Evolutionary conservation across 2,888 invertebrate species (phyloP).

Genomic region (Melanostoma scalare): DNA sequence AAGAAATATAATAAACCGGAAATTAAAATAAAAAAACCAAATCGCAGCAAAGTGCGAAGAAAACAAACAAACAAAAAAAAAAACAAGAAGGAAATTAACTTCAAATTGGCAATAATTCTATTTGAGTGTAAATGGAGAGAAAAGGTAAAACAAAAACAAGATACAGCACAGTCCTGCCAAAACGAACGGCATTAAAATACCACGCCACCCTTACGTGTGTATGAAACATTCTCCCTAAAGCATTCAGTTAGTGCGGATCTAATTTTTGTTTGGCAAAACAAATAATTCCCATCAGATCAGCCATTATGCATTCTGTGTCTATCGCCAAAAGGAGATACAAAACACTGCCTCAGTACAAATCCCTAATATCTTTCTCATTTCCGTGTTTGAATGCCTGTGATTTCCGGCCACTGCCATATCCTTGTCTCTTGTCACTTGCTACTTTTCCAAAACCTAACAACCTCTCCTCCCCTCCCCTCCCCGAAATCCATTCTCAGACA

Average conservation of each 20-base stretch:
- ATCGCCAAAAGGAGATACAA: conserved; percentile 9
- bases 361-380: conserved; percentile 71
- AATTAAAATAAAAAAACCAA: conserved; percentile 68
- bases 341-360: conserved; percentile 35
- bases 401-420: conserved; percentile 70
- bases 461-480: background rate
- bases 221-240: background rate
- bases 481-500: background rate
- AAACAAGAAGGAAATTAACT: conserved; percentile 70
- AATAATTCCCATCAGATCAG: conserved; percentile 55
- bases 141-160: background rate
- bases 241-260: conserved; percentile 37
- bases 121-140: conserved; percentile 26
- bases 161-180: background rate
- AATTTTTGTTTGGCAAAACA: conserved; percentile 42
- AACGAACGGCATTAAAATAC: background rate
- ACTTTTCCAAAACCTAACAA: conserved; percentile 13
- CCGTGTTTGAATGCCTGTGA: conserved; percentile 70
- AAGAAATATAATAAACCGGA: conserved; percentile 30
- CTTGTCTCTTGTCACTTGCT: conserved; percentile 55
- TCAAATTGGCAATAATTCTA: conserved; percentile 67
- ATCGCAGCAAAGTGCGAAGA: conserved; percentile 37
- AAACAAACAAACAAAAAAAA: conserved; percentile 56
- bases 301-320: conserved; percentile 52
- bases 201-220: conserved; percentile 15